phyloP scores from a whole-genome alignment of 2,113 vertebrate species.

The Sander vitreus region DNA sequence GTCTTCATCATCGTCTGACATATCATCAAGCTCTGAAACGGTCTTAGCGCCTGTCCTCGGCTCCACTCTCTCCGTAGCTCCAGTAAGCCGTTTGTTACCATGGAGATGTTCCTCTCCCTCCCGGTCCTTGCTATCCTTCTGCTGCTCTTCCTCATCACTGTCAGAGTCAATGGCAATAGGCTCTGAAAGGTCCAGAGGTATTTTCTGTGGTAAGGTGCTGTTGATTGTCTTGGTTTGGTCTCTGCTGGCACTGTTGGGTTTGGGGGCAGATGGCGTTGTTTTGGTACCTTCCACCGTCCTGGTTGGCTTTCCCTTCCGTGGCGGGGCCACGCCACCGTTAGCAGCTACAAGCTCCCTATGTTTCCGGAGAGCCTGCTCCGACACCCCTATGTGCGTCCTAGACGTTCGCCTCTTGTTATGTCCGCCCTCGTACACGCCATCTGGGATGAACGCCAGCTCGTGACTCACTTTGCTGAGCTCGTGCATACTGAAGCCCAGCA shows the following conservation, averaged over 20 bases:
- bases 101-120: constrained; percentile 73
- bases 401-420: constrained; percentile 86
- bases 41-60: constrained; percentile 69
- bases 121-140: constrained; percentile 60
- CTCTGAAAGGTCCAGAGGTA: constrained; percentile 75
- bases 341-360: constrained; percentile 57
- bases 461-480: constrained; percentile 91
- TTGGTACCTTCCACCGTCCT: constrained; percentile 24
- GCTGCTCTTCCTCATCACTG: constrained; percentile 77
- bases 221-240: constrained; percentile 80
- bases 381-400: constrained; percentile 84
- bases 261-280: constrained; percentile 10
- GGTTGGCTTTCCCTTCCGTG: constrained; percentile 8
- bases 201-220: constrained; percentile 72
- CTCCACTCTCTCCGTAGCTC: constrained; percentile 45
- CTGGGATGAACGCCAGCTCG: constrained; percentile 87
- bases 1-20: constrained; percentile 59
- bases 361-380: constrained; percentile 71
- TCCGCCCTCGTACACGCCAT: constrained; percentile 86
- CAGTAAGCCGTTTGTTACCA: constrained; percentile 45
- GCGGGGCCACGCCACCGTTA: constrained; percentile 53
- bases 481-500: constrained; percentile 97
- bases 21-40: constrained; percentile 63
- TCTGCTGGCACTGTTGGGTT: constrained; percentile 60
- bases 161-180: constrained; percentile 84